Evolutionary conservation across 2,797 vertebrate genomes (phyloP).

Genomic region (Poeciliopsis paucimaculata): DNA sequence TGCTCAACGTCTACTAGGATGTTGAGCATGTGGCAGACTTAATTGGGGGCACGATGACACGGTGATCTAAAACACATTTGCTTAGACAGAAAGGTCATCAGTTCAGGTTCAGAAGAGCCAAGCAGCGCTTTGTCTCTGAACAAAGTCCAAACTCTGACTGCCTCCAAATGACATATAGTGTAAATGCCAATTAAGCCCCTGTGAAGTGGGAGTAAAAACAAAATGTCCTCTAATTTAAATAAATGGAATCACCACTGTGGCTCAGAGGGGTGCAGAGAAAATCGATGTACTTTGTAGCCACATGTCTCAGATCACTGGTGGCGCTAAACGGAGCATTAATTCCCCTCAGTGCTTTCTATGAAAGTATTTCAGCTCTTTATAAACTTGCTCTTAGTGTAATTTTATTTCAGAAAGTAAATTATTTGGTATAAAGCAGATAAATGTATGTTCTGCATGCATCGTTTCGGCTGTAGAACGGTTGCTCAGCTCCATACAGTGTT

Average conservation of each 20-base stretch:
- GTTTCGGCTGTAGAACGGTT: not conserved
- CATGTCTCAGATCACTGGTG: not conserved
- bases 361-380: not conserved
- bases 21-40: slow-evolving; percentile 1
- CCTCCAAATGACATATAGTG: slow-evolving; percentile 9
- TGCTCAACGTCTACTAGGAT: not conserved
- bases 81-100: slow-evolving; percentile 15
- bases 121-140: slow-evolving; percentile 1
- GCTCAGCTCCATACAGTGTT: not conserved
- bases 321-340: not conserved
- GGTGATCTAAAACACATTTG: slow-evolving; percentile 8
- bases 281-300: not conserved
- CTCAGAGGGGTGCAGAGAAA: slow-evolving; percentile 9
- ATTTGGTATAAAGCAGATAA: not conserved
- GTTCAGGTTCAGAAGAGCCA: slow-evolving; percentile 14
- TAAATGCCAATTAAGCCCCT: slow-evolving; percentile 21
- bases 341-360: not conserved
- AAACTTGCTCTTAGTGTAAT: not conserved
- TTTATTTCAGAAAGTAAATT: not conserved
- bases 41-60: slow-evolving; percentile 2
- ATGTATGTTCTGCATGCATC: not conserved
- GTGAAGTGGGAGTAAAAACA: slow-evolving; percentile 8
- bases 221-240: slow-evolving; percentile 1
- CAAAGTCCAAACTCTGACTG: not conserved
- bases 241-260: slow-evolving; percentile 5